Conservation (phyloP, 1,140 invertebrate genomes). For the Orchesella cincta region DNA sequence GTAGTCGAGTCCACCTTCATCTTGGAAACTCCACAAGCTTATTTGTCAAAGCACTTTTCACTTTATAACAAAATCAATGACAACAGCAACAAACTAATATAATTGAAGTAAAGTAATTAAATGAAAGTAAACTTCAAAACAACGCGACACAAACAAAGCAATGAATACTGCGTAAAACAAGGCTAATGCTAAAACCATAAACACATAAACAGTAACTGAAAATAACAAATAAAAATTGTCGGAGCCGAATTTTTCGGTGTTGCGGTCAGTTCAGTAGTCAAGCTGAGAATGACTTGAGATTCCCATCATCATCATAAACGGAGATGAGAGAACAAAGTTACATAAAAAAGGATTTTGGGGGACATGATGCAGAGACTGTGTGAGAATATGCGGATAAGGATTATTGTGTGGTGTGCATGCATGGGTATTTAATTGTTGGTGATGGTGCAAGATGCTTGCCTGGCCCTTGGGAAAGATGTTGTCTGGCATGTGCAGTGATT, state of each 20-base stretch:
- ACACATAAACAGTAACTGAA: neutral
- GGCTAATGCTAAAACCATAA: no score
- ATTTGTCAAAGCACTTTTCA: constrained; percentile 7
- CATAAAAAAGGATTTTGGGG: neutral
- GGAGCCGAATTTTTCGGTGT: neutral
- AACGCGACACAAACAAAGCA: no score
- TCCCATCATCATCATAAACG: neutral
- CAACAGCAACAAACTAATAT: neutral
- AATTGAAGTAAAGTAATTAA: neutral
- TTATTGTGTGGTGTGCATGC: constrained; percentile 1
- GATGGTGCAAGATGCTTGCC: neutral
- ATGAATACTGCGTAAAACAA: neutral
- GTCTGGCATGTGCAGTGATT: constrained; percentile 5
- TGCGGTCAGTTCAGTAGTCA: neutral
- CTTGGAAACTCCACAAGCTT: neutral
- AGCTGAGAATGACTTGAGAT: constrained; percentile 2
- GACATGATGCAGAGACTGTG: no score
- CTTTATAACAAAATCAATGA: neutral
- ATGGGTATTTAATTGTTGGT: constrained; percentile 25
- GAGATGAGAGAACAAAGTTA: constrained; percentile 1
- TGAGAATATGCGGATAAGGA: no score
- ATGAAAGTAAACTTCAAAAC: neutral
- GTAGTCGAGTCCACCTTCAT: constrained; percentile 20
- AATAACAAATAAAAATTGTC: neutral
- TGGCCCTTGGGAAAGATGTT: constrained; percentile 23